Percentiles rank a stretch among this genome's conserved stretches.
phyloP scores from a whole-genome alignment of 1,140 invertebrate genomes.

The Caenorhabditis tropicalis region DNA sequence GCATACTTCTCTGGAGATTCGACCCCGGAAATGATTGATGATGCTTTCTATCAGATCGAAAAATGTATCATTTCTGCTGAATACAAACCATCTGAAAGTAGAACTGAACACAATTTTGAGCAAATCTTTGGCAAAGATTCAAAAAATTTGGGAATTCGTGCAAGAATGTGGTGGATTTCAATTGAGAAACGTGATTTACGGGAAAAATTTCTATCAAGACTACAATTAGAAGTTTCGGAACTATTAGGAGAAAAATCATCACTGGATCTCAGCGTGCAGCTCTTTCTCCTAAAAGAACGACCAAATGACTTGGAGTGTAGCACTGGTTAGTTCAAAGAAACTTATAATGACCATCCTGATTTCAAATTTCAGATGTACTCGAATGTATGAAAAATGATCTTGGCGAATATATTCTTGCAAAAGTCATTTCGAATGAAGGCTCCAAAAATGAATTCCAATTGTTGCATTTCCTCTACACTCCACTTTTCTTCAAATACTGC shows the following conservation, averaged over 20 bases:
- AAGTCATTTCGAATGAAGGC: background rate
- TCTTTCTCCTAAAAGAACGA: background rate
- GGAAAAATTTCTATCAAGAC: background rate
- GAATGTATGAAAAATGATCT: slow-evolving; percentile 18
- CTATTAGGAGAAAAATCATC: background rate
- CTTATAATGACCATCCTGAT: no score
- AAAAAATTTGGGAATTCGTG: background rate
- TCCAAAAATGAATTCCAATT: background rate
- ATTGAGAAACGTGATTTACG: background rate
- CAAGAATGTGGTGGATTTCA: slow-evolving; percentile 16
- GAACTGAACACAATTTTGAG: background rate
- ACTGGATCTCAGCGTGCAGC: background rate
- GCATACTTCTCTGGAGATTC: background rate
- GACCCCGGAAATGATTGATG: background rate
- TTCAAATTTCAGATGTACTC: background rate
- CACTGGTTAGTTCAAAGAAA: background rate
- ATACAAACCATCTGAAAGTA: background rate
- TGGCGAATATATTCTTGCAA: background rate
- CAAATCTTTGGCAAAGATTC: background rate
- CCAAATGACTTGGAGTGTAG: background rate
- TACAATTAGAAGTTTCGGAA: background rate
- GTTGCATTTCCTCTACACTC: background rate
- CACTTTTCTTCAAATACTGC: background rate
- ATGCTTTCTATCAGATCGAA: background rate
- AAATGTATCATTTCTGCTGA: background rate